Conservation (phyloP, 2,888 invertebrate species). For the Micoletzkya japonica region DNA sequence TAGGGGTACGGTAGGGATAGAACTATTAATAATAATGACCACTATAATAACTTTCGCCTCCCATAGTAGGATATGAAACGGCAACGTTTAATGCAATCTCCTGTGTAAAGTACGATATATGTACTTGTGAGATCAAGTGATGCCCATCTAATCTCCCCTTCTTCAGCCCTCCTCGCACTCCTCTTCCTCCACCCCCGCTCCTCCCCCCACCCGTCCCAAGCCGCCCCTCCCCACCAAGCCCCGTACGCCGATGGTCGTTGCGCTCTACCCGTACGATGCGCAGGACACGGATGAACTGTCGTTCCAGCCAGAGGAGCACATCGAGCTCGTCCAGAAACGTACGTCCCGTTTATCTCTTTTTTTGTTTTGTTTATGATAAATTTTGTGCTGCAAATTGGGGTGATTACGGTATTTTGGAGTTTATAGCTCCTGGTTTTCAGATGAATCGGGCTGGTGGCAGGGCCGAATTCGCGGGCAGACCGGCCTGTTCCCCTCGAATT, state of each 20-base stretch:
- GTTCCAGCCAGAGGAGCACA: slow-evolving; percentile 71
- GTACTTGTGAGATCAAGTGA: no score
- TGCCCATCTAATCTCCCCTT: no score
- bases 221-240: slow-evolving; percentile 65
- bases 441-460: slow-evolving; percentile 76
- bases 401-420: not conserved
- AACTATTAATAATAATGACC: not conserved
- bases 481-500: slow-evolving; percentile 75
- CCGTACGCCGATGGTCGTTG: slow-evolving; percentile 63
- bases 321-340: slow-evolving; percentile 73
- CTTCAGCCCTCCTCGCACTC: not conserved
- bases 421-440: slow-evolving; percentile 63
- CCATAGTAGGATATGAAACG: not conserved
- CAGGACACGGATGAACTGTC: slow-evolving; percentile 74
- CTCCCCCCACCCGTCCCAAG: slow-evolving; percentile 65
- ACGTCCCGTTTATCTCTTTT: slow-evolving; percentile 41
- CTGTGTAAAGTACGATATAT: not conserved
- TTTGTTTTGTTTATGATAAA: not conserved
- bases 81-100: no score
- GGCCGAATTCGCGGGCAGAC: slow-evolving; percentile 70
- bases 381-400: not conserved
- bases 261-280: slow-evolving; percentile 73
- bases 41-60: not conserved
- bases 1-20: slow-evolving; percentile 10
- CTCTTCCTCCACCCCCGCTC: not conserved